Conservation (phyloP, 2,888 invertebrate species). For the Galerucella nymphaeae region DNA sequence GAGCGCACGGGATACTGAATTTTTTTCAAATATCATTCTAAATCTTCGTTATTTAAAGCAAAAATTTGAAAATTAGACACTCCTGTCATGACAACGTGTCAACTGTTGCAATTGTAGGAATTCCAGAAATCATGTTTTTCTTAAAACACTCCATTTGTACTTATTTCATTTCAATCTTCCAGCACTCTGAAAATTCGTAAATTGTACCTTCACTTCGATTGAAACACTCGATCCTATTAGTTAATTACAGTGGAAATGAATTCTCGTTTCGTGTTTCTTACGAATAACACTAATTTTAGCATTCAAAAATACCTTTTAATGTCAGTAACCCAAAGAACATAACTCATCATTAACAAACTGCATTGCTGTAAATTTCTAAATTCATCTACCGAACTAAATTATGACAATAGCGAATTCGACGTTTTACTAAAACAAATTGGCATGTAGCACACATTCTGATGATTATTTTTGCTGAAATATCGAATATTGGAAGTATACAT, state of each 20-base stretch:
- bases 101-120: no score
- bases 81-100: no score
- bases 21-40: no score
- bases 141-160: no score
- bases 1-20: no score
- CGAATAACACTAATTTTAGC: slow-evolving; percentile 22
- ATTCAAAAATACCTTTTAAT: slow-evolving; percentile 22
- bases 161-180: no score
- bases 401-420: slow-evolving; percentile 5
- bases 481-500: background rate
- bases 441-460: background rate
- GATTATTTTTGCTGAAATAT: background rate
- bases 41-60: no score
- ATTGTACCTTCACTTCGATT: background rate
- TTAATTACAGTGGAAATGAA: slow-evolving; percentile 22
- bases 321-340: slow-evolving; percentile 4
- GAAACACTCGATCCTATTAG: slow-evolving; percentile 4
- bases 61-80: no score
- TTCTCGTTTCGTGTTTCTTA: slow-evolving; percentile 24
- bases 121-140: background rate
- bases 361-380: slow-evolving; percentile 23
- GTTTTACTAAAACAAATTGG: background rate
- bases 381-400: slow-evolving; percentile 8
- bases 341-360: slow-evolving; percentile 20
- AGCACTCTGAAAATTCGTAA: no score